Evolutionary conservation across 1,140 invertebrate genomes (phyloP).

Genomic region (Cecropterus lyciades): DNA sequence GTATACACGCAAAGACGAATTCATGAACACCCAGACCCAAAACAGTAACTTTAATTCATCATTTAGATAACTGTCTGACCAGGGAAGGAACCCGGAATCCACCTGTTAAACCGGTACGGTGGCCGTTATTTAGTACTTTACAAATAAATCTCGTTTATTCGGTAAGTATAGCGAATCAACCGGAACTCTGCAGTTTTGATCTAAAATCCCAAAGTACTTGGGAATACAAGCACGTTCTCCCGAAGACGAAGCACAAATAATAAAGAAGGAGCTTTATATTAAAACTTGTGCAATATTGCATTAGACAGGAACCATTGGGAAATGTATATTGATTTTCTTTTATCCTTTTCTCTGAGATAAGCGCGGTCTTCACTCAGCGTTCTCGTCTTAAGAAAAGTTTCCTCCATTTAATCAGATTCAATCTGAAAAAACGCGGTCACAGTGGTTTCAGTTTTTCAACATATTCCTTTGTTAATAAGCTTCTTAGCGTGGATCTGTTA

Average conservation of each 20-base stretch:
- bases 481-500: no score
- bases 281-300: slow-evolving; percentile 30
- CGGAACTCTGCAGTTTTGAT: not conserved
- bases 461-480: no score
- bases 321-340: slow-evolving; percentile 32
- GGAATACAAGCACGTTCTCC: slow-evolving; percentile 5
- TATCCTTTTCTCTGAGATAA: slow-evolving; percentile 9
- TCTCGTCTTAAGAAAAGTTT: slow-evolving; percentile 8
- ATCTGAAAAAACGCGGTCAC: no score
- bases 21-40: no score
- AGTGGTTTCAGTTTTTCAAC: no score
- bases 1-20: no score
- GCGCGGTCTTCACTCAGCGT: slow-evolving; percentile 9
- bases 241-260: slow-evolving; percentile 11
- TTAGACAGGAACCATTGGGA: slow-evolving; percentile 21
- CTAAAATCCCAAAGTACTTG: slow-evolving; percentile 4
- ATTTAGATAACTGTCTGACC: no score
- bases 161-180: not conserved
- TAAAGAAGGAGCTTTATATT: slow-evolving; percentile 17
- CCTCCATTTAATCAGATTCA: slow-evolving; percentile 3
- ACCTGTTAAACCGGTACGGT: no score
- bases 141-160: no score
- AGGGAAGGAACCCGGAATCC: no score
- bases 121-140: no score
- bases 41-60: no score